Conservation (phyloP, 2,113 vertebrate species). For the Calyptommatus sinebrachiatus region DNA sequence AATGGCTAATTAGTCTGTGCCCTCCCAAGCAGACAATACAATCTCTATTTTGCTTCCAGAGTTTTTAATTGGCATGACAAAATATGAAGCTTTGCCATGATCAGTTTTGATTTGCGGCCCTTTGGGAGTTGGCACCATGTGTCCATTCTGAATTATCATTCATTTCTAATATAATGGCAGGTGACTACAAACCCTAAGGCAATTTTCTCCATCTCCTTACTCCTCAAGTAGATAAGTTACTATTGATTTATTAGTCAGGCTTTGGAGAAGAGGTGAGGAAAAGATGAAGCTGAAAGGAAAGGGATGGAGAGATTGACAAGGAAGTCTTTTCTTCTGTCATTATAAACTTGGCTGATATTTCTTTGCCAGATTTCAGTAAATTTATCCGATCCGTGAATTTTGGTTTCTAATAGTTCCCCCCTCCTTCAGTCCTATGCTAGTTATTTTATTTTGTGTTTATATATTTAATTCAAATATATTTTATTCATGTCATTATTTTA, state of each 20-base stretch:
- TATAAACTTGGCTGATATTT: background rate
- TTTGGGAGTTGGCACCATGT: background rate
- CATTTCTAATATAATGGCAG: slow-evolving; percentile 2
- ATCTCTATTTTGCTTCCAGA: background rate
- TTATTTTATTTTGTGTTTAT: background rate
- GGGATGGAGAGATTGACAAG: background rate
- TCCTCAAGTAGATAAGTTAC: background rate
- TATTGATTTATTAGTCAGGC: background rate
- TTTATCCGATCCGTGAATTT: background rate
- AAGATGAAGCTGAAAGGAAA: background rate
- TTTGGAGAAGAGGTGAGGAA: too few relatives aligned
- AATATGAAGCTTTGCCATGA: background rate
- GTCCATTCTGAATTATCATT: background rate
- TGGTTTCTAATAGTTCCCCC: background rate
- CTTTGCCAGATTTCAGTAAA: background rate
- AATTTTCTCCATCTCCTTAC: slow-evolving; percentile 18
- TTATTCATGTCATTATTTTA: too few relatives aligned
- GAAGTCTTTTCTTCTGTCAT: background rate
- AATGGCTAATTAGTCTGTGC: background rate
- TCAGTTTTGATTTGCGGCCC: background rate
- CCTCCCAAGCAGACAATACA: background rate
- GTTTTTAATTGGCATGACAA: background rate
- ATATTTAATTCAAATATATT: background rate
- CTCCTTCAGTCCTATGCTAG: background rate
- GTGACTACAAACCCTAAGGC: slow-evolving; percentile 19